Evolutionary conservation across 2,113 vertebrate species (phyloP), one percentile per base, ranked within the genome.

Genomic region (Mustela lutreola): DNA sequence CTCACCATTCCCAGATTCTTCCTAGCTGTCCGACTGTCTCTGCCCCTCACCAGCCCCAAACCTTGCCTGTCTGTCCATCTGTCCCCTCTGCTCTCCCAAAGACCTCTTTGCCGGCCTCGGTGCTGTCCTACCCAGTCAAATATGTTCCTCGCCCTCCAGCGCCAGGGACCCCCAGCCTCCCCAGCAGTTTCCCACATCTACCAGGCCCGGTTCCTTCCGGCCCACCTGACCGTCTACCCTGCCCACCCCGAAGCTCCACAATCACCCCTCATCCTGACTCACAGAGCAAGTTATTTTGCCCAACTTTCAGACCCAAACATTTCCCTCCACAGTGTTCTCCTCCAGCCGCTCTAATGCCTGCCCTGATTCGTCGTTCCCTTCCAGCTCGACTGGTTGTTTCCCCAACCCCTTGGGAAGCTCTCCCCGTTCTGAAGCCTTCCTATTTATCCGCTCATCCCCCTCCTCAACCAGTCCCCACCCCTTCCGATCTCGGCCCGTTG

Each of bases 311-410:
- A 82, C 91, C 82, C 42, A 78, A 95, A 53, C 95, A 70, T 80
- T 71, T 93, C 62, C 97, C 92, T 75, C 85, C 97, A 39, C 94
- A 89, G 15, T 19, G 0, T 60, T 96, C 81, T 93, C 83, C 93
- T 63, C 56, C 96, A 65, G 45, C 89, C 15, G n/a, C 82, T 65
- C 91, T 91, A 65, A 97, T n/a, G 31, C 97, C 97, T 65, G 62
- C 88, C 48, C 94, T 98, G 71, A 28, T 96, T 63, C 98, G 9
- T 7, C 95, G 19, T 89, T 98, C 98, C 94, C 97, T 98, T 96
- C 98, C 97, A 86, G 73, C 97, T 89, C 94, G 0, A 36, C 67
- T 97, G 42, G 78, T 56, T 73, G 58, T 88, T 88, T 94, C 97
- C 73, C 96, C 97, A 91, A 3, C 16, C 78, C 94, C 97, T 88